These are phyloP conservation scores for Fringilla coelebs DNA, from an alignment of 2,797 vertebrate genomes.

Conservation along the genomic window DNA sequence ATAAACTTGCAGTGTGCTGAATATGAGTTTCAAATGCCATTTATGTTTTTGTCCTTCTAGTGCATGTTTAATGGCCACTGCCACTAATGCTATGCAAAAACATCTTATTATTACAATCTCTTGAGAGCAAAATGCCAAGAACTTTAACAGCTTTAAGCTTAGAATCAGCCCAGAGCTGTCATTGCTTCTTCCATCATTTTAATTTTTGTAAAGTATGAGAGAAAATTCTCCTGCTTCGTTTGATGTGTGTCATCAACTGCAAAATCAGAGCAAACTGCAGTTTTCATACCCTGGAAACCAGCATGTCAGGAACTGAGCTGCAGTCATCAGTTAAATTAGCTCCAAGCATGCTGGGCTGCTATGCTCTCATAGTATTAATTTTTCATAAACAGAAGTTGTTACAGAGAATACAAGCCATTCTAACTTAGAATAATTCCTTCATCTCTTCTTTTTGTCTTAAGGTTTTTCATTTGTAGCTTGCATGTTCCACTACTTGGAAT, in stretches of 20 bases:
- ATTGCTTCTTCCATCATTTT: neutral
- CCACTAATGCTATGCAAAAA: neutral
- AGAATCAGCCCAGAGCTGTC: neutral
- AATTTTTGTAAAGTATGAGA: neutral
- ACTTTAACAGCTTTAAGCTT: neutral
- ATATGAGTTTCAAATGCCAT: neutral
- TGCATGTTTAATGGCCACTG: neutral
- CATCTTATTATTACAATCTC: neutral
- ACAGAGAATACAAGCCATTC: neutral
- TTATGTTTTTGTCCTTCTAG: neutral
- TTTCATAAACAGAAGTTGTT: conserved; percentile 50
- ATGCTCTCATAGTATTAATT: conserved; percentile 15
- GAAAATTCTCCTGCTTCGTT: neutral
- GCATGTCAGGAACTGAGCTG: conserved; percentile 21
- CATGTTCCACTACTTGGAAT: neutral
- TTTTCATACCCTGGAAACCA: conserved; percentile 30
- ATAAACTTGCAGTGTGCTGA: neutral
- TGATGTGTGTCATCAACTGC: conserved; percentile 3
- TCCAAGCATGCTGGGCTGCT: conserved; percentile 6
- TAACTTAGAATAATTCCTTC: neutral
- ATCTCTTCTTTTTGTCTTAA: neutral
- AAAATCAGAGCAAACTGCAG: neutral
- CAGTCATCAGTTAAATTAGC: conserved; percentile 51
- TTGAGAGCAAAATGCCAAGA: neutral
- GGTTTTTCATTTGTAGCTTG: neutral